phyloP scores from a whole-genome alignment of 2,113 vertebrate species.

The Ramphastos sulfuratus region DNA sequence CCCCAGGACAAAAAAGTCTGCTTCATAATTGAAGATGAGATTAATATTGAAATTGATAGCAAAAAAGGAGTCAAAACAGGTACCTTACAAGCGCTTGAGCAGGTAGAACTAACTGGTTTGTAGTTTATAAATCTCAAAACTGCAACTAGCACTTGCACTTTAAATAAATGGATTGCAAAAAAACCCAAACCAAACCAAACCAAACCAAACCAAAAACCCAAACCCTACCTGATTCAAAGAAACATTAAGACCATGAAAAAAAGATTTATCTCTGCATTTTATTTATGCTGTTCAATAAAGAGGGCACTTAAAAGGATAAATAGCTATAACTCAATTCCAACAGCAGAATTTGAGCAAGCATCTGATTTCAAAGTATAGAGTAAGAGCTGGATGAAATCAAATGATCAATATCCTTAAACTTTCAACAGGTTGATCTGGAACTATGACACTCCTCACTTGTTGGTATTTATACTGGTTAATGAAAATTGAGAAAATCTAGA shows the following conservation, averaged over 20 bases:
- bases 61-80: not conserved
- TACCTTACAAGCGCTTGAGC: not conserved
- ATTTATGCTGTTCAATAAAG: conserved; percentile 24
- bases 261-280: not conserved
- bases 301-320: conserved; percentile 24
- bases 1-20: not conserved
- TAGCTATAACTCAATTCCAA: conserved; percentile 54
- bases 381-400: conserved; percentile 1
- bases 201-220: too few species aligned
- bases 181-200: not conserved
- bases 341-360: conserved; percentile 38
- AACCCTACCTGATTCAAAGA: not conserved
- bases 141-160: not conserved
- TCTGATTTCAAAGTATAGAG: conserved; percentile 30
- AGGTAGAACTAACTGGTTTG: not conserved
- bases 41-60: not conserved
- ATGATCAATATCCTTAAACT: not conserved
- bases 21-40: not conserved
- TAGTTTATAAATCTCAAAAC: not conserved
- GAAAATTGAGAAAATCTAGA: not conserved
- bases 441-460: not conserved
- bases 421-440: not conserved
- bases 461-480: not conserved
- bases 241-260: conserved; percentile 17
- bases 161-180: not conserved